Evolutionary conservation across 2,113 vertebrate species (phyloP), one percentile per base, ranked within the genome.

Genomic region (Ceratotherium simum): DNA sequence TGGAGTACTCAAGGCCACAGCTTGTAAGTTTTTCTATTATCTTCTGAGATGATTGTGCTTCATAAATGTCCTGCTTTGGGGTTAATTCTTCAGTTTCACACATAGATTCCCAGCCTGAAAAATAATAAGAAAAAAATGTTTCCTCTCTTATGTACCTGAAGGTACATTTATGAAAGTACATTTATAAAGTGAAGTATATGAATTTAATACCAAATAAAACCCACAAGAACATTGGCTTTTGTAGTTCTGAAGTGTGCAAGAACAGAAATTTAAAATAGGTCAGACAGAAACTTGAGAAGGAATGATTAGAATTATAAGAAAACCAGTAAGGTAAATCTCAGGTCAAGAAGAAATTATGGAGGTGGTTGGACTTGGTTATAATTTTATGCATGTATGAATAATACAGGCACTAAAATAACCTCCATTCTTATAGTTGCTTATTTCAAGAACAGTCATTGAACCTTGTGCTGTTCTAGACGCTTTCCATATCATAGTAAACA

Each of bases 91-190:
- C 78, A 91, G 65, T 82, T 21, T 93, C 91, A 97, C 27, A 89
- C 7, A 94, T 16, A 89, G 96, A 95, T 60, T 95, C 81, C 97
- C 98, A 97, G 31, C 83, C 98, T 98, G 78, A 89, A 97, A 97
- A 93, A 90, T n/a, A 94, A 64, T 27, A 92, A 90, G 25, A 85
- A 96, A 86, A 90, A 96, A 39, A 81, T 8, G 36, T 95, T 48
- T 97, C 25, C 88, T 97, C 89, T 97, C 54, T 79, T 93, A 73
- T 67, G 31, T 95, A 88, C 29, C 36, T 94, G 27, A 84, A 84
- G 65, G 36, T 75, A 85, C 39, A 87, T 65, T 80, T 72, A 83
- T 58, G 25, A 94, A 92, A 84, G 80, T 79, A 76, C 27, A 81
- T 67, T 51, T 33, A 46, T 70, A 90, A 89, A 97, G 25, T 54